Percentiles rank a stretch among this genome's conserved stretches.
These are phyloP conservation scores for Polydrusus cervinus DNA, from an alignment of 2,888 invertebrate genomes.

Conservation along the genomic window DNA sequence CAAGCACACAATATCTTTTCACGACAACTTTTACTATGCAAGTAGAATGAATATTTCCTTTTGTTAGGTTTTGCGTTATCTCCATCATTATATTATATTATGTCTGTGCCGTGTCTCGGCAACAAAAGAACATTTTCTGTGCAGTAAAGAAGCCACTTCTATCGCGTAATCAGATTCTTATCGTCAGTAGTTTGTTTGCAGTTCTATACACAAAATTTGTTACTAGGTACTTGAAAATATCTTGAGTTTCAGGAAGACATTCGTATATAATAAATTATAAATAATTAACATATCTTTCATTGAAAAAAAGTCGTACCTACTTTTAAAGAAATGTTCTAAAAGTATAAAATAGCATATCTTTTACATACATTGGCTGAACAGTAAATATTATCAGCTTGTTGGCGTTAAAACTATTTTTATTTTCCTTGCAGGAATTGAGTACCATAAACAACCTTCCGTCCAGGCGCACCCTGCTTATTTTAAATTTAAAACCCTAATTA, in stretches of 20 bases:
- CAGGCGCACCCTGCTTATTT: no score
- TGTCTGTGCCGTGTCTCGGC: constrained; percentile 14
- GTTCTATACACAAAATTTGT: constrained; percentile 18
- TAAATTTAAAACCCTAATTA: no score
- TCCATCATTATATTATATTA: constrained; percentile 41
- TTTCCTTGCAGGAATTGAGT: no score
- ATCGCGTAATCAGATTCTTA: constrained; percentile 40
- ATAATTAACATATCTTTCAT: neutral
- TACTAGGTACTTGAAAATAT: constrained; percentile 8
- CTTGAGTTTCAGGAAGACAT: neutral
- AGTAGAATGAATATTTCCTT: constrained; percentile 18
- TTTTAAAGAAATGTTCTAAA: no score
- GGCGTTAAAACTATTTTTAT: no score
- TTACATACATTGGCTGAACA: no score
- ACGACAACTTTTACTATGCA: constrained; percentile 9
- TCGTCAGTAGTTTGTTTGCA: constrained; percentile 30
- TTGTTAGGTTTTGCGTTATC: constrained; percentile 34
- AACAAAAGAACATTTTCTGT: constrained; percentile 39
- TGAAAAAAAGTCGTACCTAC: neutral
- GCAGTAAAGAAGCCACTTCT: constrained; percentile 38
- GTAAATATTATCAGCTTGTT: no score
- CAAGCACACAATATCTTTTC: no score
- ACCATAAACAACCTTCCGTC: no score
- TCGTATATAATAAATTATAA: no score
- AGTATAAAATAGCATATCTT: no score